A percentile compares a stretch with the other conserved stretches of the same genome.
phyloP scores from a whole-genome alignment of 2,888 invertebrate genomes.

The Koerneria pararmatus region DNA sequence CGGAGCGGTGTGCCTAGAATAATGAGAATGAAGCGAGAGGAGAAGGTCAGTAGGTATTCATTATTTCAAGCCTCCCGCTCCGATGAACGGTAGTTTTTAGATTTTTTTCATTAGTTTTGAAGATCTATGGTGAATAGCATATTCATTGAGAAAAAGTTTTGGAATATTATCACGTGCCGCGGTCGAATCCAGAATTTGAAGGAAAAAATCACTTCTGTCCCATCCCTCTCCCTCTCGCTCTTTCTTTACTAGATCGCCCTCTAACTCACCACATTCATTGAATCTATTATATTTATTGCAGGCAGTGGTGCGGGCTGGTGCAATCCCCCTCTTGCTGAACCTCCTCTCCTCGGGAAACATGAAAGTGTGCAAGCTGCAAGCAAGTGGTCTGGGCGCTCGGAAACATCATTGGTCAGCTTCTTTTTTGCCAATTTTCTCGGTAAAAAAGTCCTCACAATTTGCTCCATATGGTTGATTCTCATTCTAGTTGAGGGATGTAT shows the following conservation, averaged over 20 bases:
- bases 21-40: no score
- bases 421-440: not conserved
- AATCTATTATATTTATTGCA: no score
- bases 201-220: not conserved
- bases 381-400: slow-evolving; percentile 97
- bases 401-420: slow-evolving; percentile 73
- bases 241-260: not conserved
- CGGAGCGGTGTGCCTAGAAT: no score
- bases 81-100: no score
- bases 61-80: no score
- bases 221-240: not conserved
- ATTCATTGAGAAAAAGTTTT: no score
- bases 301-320: slow-evolving; percentile 86
- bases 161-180: no score
- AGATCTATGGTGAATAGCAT: no score
- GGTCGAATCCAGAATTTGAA: not conserved
- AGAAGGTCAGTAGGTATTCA: no score
- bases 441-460: slow-evolving; percentile 20
- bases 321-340: slow-evolving; percentile 87
- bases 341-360: slow-evolving; percentile 85
- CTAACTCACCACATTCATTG: not conserved
- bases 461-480: not conserved
- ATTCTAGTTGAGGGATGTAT: not conserved
- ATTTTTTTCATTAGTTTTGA: no score
- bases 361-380: slow-evolving; percentile 95